A percentile compares a stretch with the other conserved stretches of the same genome.
Evolutionary conservation across 1,140 invertebrate species (phyloP).

Genomic region (Oscheius sp.): DNA sequence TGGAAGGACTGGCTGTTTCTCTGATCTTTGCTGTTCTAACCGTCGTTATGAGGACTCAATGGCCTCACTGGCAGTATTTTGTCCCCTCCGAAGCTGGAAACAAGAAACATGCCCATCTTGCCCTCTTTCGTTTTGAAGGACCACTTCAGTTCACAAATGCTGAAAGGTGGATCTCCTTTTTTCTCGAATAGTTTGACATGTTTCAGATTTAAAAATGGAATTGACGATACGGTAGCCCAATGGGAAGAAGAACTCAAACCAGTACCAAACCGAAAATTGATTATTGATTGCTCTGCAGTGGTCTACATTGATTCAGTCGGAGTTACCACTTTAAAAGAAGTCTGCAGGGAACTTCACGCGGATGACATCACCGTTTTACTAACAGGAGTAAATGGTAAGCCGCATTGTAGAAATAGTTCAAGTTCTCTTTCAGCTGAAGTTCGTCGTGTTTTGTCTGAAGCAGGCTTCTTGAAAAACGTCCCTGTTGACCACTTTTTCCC

Average conservation of each 20-base stretch:
- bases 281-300: slow-evolving; percentile 54
- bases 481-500: slow-evolving; percentile 46
- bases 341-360: slow-evolving; percentile 15
- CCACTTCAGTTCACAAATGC: background rate
- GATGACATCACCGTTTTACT: background rate
- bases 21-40: slow-evolving; percentile 50
- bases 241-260: slow-evolving; percentile 17
- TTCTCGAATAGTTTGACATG: slow-evolving; percentile 8
- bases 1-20: slow-evolving; percentile 48
- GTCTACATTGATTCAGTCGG: slow-evolving; percentile 51
- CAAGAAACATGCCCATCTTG: background rate
- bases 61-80: slow-evolving; percentile 46
- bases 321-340: slow-evolving; percentile 40
- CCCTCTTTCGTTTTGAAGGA: slow-evolving; percentile 17
- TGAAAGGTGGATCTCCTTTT: slow-evolving; percentile 17
- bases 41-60: slow-evolving; percentile 54
- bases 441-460: slow-evolving; percentile 31
- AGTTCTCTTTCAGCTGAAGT: slow-evolving; percentile 33
- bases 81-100: too few relatives aligned
- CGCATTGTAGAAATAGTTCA: slow-evolving; percentile 5
- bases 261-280: slow-evolving; percentile 28
- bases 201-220: slow-evolving; percentile 26
- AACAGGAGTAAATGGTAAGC: slow-evolving; percentile 8
- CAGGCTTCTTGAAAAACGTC: slow-evolving; percentile 36
- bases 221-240: background rate